These are phyloP conservation scores for Upupa epops DNA, from an alignment of 2,113 vertebrate species.

Conservation along the genomic window DNA sequence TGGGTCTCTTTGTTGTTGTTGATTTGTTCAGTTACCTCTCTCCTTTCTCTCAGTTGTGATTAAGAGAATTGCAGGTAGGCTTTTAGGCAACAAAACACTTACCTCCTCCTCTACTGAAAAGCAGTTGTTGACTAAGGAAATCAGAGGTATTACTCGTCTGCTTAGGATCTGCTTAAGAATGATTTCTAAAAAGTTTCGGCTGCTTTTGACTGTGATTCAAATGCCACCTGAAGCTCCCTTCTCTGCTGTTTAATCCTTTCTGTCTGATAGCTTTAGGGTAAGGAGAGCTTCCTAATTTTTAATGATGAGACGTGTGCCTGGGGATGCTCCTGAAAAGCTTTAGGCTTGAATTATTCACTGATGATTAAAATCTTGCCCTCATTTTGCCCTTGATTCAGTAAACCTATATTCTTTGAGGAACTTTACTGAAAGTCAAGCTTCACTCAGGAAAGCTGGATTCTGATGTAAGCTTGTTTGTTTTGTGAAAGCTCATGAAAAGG, in stretches of 20 bases:
- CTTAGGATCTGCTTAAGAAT: background rate
- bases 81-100: conserved; percentile 1
- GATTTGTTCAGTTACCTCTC: background rate
- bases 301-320: background rate
- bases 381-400: background rate
- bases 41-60: background rate
- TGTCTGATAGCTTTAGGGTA: background rate
- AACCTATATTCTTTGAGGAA: background rate
- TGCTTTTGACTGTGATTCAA: background rate
- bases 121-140: background rate
- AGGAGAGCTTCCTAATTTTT: background rate
- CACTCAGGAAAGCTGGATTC: background rate
- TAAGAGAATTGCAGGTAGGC: background rate
- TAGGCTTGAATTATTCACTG: background rate
- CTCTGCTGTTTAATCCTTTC: background rate
- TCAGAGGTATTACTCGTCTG: background rate
- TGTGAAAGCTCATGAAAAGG: background rate
- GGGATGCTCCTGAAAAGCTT: background rate
- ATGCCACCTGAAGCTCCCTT: background rate
- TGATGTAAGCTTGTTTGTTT: background rate
- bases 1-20: background rate
- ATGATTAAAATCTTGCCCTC: background rate
- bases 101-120: background rate
- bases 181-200: background rate
- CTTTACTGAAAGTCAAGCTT: background rate